Percentiles rank a stretch among this genome's conserved stretches.
Evolutionary conservation across 2,113 vertebrate species (phyloP).

Genomic region (Micronycteris hirsuta): DNA sequence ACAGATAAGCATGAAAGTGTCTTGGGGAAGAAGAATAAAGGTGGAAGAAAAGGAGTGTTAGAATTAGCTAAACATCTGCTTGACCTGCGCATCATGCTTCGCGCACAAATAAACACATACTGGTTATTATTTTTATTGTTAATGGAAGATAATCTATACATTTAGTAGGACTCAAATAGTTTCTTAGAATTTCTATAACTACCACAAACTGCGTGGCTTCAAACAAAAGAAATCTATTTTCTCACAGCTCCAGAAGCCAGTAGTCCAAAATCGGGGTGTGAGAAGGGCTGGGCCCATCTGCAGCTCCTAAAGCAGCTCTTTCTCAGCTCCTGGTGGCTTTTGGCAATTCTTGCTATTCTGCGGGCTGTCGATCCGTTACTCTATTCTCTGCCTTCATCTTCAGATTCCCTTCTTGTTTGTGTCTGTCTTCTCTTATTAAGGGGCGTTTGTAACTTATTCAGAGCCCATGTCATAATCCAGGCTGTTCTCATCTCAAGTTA

Average conservation of each 20-base stretch:
- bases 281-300: not conserved
- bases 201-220: not conserved
- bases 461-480: not conserved
- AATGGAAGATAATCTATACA: not conserved
- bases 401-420: not conserved
- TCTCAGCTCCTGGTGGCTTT: not conserved
- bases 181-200: not conserved
- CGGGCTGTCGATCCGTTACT: not conserved
- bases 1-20: not conserved
- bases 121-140: not conserved
- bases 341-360: not conserved
- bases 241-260: not conserved
- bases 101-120: not conserved
- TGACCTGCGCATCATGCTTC: not conserved
- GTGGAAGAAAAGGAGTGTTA: not conserved
- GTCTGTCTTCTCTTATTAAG: not conserved
- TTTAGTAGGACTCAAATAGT: not conserved
- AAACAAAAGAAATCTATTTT: not conserved
- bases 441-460: not conserved
- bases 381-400: not conserved
- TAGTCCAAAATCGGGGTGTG: not conserved
- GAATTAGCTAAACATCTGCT: not conserved
- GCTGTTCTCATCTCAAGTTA: not conserved
- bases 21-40: not conserved
- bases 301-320: not conserved